Conservation (phyloP, 2,797 vertebrate genomes). For the Tokudaia muenninki region DNA sequence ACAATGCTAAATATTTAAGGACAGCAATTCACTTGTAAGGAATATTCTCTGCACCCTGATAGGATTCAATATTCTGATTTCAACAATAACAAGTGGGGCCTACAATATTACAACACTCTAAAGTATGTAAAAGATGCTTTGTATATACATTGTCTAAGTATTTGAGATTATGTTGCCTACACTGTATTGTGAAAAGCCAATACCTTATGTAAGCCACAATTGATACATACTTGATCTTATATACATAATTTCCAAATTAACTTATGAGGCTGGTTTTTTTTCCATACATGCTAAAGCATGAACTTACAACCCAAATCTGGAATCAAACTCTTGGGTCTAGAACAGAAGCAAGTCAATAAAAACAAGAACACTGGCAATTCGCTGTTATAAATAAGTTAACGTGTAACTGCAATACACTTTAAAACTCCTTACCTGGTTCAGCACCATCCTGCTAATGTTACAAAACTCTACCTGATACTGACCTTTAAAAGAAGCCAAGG, state of each 20-base stretch:
- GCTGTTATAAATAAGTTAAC: neutral
- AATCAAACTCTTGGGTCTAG: neutral
- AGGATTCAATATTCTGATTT: conserved; percentile 44
- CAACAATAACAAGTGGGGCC: neutral
- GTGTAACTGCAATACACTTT: neutral
- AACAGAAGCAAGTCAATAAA: conserved; percentile 27
- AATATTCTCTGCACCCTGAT: conserved; percentile 59
- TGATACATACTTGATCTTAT: neutral
- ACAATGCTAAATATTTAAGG: fast-evolving
- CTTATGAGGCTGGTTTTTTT: conserved; percentile 55
- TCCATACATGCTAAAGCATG: neutral
- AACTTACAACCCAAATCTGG: neutral
- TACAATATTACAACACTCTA: neutral
- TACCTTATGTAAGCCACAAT: neutral
- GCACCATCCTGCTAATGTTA: conserved; percentile 14
- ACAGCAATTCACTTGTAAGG: neutral
- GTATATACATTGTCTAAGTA: neutral
- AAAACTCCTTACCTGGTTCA: conserved; percentile 34
- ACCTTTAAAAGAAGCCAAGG: conserved; percentile 80
- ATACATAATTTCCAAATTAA: conserved; percentile 22
- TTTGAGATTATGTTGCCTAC: fast-evolving
- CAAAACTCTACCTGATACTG: conserved; percentile 71
- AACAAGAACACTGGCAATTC: neutral
- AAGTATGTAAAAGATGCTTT: neutral
- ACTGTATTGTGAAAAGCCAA: conserved; percentile 14